Evolutionary conservation across 2,888 invertebrate genomes (phyloP).

Genomic region (Tinea trinotella): DNA sequence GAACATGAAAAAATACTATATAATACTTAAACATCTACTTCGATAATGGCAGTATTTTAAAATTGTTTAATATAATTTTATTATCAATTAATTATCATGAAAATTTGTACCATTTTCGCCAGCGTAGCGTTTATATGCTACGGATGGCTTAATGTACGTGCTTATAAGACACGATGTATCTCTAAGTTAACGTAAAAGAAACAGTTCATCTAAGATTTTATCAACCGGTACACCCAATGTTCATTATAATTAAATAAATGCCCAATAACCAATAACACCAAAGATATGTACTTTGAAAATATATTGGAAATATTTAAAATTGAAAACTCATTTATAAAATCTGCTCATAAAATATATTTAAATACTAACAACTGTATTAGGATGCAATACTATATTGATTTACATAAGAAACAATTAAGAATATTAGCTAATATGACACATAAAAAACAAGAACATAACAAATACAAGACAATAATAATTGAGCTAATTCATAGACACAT

Average conservation of each 20-base stretch:
- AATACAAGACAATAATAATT: no score
- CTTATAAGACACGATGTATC: neutral
- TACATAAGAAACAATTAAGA: no score
- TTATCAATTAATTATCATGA: constrained; percentile 3
- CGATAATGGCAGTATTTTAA: constrained; percentile 16
- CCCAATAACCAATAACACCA: constrained; percentile 11
- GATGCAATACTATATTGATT: no score
- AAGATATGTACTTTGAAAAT: constrained; percentile 10
- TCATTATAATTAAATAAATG: neutral
- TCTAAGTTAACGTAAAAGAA: neutral
- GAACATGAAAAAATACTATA: neutral
- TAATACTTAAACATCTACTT: constrained; percentile 12
- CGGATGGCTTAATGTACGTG: constrained; percentile 5
- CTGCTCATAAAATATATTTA: neutral
- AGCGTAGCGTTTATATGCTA: neutral
- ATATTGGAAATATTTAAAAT: constrained; percentile 3
- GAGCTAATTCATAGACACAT: no score
- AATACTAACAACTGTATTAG: no score
- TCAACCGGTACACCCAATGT: neutral
- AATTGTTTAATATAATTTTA: neutral
- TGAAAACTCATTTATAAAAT: neutral
- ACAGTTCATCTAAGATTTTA: neutral
- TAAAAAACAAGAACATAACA: no score
- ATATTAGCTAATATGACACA: no score
- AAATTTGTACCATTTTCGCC: constrained; percentile 13